These are phyloP conservation scores for Leptobrachium leishanense DNA, from an alignment of 2,113 vertebrate genomes.

Conservation along the genomic window DNA sequence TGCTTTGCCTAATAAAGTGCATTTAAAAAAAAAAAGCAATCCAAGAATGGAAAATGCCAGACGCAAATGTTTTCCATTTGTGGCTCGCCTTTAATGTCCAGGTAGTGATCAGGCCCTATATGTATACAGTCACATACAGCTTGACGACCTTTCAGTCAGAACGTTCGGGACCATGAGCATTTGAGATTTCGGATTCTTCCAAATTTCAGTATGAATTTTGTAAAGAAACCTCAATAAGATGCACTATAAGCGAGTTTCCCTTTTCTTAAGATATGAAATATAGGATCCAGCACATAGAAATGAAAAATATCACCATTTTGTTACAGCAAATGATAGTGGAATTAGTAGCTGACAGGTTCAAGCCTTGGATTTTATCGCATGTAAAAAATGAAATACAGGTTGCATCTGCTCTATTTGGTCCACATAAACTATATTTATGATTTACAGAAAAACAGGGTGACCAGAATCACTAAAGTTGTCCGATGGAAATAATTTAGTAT, in stretches of 20 bases:
- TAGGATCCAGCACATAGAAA: constrained; percentile 8
- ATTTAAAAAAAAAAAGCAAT: too few relatives aligned
- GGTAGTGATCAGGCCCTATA: too few relatives aligned
- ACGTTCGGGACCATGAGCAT: too few relatives aligned
- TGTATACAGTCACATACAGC: too few relatives aligned
- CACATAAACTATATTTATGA: constrained; percentile 47
- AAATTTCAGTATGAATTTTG: too few relatives aligned
- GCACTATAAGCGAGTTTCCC: not conserved
- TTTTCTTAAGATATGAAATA: constrained; percentile 10
- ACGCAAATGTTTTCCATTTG: too few relatives aligned
- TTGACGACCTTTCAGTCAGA: too few relatives aligned
- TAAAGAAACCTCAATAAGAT: too few relatives aligned
- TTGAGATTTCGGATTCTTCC: too few relatives aligned
- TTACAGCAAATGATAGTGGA: constrained; percentile 45
- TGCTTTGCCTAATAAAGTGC: too few relatives aligned
- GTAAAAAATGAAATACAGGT: constrained; percentile 48
- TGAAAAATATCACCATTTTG: constrained; percentile 40
- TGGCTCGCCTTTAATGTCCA: too few relatives aligned
- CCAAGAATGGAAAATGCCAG: too few relatives aligned
- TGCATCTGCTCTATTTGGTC: constrained; percentile 31
- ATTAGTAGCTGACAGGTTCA: constrained; percentile 45
- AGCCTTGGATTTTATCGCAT: constrained; percentile 47
- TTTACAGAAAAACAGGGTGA: constrained; percentile 46
- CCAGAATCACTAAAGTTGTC: constrained; percentile 45
- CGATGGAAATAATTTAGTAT: constrained; percentile 30